phyloP scores from a whole-genome alignment of 2,113 vertebrate species.

The Pongo abelii region DNA sequence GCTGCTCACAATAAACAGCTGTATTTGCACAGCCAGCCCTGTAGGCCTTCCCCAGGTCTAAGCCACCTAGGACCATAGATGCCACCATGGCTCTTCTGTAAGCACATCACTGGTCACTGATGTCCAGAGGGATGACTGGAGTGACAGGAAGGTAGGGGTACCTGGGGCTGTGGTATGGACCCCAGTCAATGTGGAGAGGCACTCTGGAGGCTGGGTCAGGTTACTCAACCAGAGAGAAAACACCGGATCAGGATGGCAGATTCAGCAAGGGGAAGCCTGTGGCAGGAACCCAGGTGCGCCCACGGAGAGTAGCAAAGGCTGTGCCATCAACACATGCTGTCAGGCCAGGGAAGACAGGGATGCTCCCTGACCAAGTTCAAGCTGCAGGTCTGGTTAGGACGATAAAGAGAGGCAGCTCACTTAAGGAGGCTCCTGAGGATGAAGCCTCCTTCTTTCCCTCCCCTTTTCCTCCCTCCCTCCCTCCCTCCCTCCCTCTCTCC shows the following conservation, averaged over 20 bases:
- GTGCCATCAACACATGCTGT: fast-evolving
- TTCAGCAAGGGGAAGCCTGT: neutral
- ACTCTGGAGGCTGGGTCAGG: neutral
- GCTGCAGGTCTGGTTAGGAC: neutral
- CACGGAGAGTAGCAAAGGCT: neutral
- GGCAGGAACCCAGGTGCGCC: too few species aligned
- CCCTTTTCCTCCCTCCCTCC: too few species aligned
- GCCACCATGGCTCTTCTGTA: neutral
- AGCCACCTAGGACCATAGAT: neutral
- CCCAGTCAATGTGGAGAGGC: neutral
- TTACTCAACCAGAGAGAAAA: neutral
- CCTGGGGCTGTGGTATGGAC: too few species aligned
- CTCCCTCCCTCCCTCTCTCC: too few species aligned
- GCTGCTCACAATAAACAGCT: neutral
- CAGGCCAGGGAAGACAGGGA: neutral
- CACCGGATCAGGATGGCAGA: neutral
- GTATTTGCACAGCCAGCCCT: neutral
- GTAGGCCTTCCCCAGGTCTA: neutral
- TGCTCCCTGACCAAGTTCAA: neutral
- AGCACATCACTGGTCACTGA: neutral
- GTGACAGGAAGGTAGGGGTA: neutral
- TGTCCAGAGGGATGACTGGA: neutral
- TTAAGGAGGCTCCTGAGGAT: neutral
- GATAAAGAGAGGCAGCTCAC: neutral
- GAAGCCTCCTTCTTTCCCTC: neutral